Percentiles rank a stretch among this genome's conserved stretches.
phyloP scores from a whole-genome alignment of 2,888 invertebrate species.

The Noctua janthe region DNA sequence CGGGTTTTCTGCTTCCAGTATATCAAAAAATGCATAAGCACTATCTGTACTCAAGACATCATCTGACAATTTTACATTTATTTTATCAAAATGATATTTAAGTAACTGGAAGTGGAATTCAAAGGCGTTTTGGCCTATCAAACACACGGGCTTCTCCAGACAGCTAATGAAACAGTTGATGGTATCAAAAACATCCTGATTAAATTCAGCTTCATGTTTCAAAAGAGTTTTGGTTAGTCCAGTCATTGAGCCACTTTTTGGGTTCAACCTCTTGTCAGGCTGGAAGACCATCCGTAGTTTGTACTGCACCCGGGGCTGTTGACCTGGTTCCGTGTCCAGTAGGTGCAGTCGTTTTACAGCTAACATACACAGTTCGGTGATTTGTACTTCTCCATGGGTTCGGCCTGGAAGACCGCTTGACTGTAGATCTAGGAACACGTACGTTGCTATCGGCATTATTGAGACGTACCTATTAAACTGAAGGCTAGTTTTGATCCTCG shows the following conservation, averaged over 20 bases:
- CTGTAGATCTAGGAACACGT: slow-evolving; percentile 39
- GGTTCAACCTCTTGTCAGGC: slow-evolving; percentile 11
- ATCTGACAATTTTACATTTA: slow-evolving; percentile 10
- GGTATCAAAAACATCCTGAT: slow-evolving; percentile 16
- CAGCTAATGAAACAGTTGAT: slow-evolving; percentile 32
- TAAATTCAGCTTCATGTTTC: slow-evolving; percentile 30
- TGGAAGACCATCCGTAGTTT: slow-evolving; percentile 33
- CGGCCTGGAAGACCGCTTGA: slow-evolving; percentile 43
- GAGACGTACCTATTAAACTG: background rate
- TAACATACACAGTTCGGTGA: slow-evolving; percentile 49
- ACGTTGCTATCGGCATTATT: slow-evolving; percentile 33
- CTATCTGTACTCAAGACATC: slow-evolving; percentile 38
- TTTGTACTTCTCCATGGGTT: slow-evolving; percentile 53
- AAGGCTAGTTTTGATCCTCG: background rate
- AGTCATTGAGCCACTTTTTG: slow-evolving; percentile 12
- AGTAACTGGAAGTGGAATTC: slow-evolving; percentile 40
- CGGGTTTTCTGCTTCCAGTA: slow-evolving; percentile 30
- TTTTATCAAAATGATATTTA: slow-evolving; percentile 35
- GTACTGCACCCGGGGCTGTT: slow-evolving; percentile 26
- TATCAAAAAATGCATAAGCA: slow-evolving; percentile 40
- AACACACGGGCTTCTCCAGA: slow-evolving; percentile 37
- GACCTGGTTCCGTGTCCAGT: slow-evolving; percentile 13
- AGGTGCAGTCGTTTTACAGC: slow-evolving; percentile 32
- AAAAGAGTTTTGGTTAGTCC: slow-evolving; percentile 26
- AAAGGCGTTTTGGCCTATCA: slow-evolving; percentile 38